Conservation (phyloP, 2,113 vertebrate species). For the Alaudala cheleensis region DNA sequence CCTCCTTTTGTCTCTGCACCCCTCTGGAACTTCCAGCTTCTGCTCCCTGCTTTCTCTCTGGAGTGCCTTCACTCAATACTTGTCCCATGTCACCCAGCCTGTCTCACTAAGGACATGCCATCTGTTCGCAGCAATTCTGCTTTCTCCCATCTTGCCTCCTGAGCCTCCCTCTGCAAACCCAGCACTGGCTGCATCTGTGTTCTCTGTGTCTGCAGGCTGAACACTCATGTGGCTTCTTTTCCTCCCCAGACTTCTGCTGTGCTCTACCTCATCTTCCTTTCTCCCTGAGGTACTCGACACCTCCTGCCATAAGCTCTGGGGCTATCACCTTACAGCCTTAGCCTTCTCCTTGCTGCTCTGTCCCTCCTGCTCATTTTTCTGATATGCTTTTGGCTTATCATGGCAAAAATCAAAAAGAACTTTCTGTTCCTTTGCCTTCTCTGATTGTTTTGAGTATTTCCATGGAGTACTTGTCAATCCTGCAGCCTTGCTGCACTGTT, state of each 20-base stretch:
- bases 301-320: not conserved
- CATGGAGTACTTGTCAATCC: not conserved
- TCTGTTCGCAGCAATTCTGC: not conserved
- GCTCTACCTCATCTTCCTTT: not conserved
- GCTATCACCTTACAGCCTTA: not conserved
- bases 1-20: not conserved
- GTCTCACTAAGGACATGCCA: not conserved
- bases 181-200: not conserved
- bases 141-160: not conserved
- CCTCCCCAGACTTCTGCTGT: not conserved
- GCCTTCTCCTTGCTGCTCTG: not conserved
- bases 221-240: accelerated
- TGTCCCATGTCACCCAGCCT: not conserved
- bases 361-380: not conserved
- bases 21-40: not conserved
- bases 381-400: not conserved
- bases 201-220: not conserved
- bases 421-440: not conserved
- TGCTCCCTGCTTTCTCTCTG: not conserved
- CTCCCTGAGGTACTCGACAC: not conserved
- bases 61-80: not conserved
- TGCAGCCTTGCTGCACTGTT: not conserved
- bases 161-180: not conserved
- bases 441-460: not conserved
- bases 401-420: not conserved